Conservation (phyloP, 2,113 vertebrate genomes). For the Microcebus lehilahytsara region DNA sequence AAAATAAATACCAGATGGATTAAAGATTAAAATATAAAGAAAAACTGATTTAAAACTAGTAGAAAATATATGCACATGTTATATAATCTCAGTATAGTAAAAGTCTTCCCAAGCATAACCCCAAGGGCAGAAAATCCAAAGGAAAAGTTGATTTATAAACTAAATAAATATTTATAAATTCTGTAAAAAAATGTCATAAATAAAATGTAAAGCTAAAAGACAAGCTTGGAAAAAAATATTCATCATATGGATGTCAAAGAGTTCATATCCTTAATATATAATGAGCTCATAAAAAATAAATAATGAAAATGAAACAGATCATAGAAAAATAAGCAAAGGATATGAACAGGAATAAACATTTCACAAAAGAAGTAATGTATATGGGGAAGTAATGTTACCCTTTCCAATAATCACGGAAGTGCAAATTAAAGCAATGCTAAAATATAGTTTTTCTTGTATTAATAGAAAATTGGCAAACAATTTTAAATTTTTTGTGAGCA, state of each 20-base stretch:
- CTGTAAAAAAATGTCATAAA: neutral
- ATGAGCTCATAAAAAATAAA: slow-evolving; percentile 22
- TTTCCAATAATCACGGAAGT: neutral
- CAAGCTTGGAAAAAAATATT: slow-evolving; percentile 37
- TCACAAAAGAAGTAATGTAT: neutral
- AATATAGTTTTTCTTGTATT: neutral
- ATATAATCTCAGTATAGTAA: neutral
- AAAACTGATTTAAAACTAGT: slow-evolving; percentile 49
- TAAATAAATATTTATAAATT: slow-evolving; percentile 28
- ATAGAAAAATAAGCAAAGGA: slow-evolving; percentile 17
- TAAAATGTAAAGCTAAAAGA: slow-evolving; percentile 22
- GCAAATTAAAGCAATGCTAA: slow-evolving; percentile 31
- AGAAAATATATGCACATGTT: slow-evolving; percentile 5
- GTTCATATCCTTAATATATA: slow-evolving; percentile 9
- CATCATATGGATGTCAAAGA: neutral
- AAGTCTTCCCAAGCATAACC: neutral
- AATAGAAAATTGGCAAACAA: neutral
- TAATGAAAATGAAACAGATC: slow-evolving; percentile 21
- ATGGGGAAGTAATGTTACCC: neutral
- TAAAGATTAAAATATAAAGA: slow-evolving; percentile 62
- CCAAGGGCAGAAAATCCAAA: slow-evolving; percentile 27
- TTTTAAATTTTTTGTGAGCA: neutral
- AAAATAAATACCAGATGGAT: slow-evolving; percentile 61
- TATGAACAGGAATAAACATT: neutral
- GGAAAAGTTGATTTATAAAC: neutral